Evolutionary conservation across 2,797 vertebrate species (phyloP).

Genomic region (Cirrhinus molitorella): DNA sequence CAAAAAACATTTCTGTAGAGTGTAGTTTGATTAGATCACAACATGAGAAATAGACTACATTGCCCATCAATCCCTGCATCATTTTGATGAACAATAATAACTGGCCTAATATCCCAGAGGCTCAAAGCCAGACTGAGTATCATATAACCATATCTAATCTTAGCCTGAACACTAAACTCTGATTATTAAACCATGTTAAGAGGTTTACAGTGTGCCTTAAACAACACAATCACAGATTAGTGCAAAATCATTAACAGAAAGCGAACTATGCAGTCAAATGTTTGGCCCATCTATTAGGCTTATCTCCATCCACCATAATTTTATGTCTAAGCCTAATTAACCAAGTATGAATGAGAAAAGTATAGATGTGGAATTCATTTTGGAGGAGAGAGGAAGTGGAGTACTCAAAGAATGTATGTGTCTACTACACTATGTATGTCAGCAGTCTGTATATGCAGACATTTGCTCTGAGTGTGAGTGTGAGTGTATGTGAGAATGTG

Average conservation of each 20-base stretch:
- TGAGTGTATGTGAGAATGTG: constrained; percentile 1
- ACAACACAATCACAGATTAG: constrained; percentile 5
- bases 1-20: background rate
- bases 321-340: background rate
- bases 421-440: constrained; percentile 22
- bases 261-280: constrained; percentile 1
- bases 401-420: background rate
- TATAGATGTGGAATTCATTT: too few species aligned
- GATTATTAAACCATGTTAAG: constrained; percentile 50
- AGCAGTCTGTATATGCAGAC: constrained; percentile 23
- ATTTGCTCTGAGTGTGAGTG: constrained; percentile 15
- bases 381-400: background rate
- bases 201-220: background rate
- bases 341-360: background rate
- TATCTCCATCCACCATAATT: background rate
- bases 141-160: constrained; percentile 70
- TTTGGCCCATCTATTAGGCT: background rate
- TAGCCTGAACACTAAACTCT: constrained; percentile 59
- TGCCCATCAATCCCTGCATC: constrained; percentile 22
- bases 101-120: constrained; percentile 14
- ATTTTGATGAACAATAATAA: background rate
- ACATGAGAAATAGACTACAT: constrained; percentile 33
- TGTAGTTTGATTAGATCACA: background rate
- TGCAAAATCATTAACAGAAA: constrained; percentile 19
- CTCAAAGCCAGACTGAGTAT: constrained; percentile 8